Conservation (phyloP, 2,113 vertebrate genomes). For the Eptatretus burgeri region DNA sequence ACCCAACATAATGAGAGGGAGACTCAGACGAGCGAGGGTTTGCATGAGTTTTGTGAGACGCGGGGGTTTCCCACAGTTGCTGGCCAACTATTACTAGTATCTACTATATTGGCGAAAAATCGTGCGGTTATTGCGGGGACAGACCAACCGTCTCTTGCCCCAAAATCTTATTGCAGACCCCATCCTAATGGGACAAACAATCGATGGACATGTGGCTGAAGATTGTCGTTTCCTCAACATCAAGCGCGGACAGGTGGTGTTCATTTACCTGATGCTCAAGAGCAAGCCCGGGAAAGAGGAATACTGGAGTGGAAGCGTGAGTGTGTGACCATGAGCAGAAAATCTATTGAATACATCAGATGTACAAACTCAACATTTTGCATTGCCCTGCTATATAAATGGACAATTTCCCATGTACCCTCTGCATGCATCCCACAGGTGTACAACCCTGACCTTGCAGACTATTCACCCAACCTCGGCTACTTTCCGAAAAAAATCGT, state of each 20-base stretch:
- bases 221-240: slow-evolving; percentile 5
- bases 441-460: not conserved
- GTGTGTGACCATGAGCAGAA: not conserved
- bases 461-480: not conserved
- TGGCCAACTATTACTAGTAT: too few relatives aligned
- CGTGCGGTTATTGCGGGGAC: too few relatives aligned
- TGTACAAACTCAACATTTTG: too few relatives aligned
- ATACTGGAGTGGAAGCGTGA: slow-evolving; percentile 4
- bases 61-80: too few relatives aligned
- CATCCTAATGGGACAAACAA: not conserved
- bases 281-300: not conserved
- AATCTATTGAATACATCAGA: too few relatives aligned
- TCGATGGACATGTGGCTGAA: not conserved
- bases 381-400: too few relatives aligned
- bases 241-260: slow-evolving; percentile 6
- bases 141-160: too few relatives aligned
- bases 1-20: too few relatives aligned
- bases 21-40: too few relatives aligned
- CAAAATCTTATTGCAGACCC: not conserved
- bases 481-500: not conserved
- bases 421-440: not conserved
- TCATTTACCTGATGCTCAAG: not conserved
- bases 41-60: too few relatives aligned
- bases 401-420: too few relatives aligned
- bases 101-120: too few relatives aligned